Evolutionary conservation across 2,888 invertebrate genomes (phyloP).

Genomic region (Melanophora roralis): DNA sequence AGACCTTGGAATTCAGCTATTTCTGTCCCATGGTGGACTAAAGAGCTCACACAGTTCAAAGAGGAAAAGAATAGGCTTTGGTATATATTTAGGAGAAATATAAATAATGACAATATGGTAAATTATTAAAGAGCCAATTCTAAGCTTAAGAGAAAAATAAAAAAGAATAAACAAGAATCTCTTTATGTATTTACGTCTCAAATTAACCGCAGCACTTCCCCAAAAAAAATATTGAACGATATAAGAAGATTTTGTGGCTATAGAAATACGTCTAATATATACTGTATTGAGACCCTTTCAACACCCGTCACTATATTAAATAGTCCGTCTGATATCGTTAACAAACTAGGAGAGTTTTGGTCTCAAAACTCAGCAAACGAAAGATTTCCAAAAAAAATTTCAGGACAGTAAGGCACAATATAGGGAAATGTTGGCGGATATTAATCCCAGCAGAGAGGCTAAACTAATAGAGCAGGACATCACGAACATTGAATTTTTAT

Average conservation of each 20-base stretch:
- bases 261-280: conserved; percentile 5
- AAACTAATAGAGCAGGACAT: background rate
- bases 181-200: conserved; percentile 5
- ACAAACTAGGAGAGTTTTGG: conserved; percentile 16
- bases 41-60: background rate
- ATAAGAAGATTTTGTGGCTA: conserved; percentile 28
- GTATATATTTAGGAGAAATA: conserved; percentile 25
- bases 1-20: background rate
- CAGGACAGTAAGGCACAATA: background rate
- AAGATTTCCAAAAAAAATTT: background rate
- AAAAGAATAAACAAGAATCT: conserved; percentile 1
- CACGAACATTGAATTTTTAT: background rate
- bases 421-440: background rate
- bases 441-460: background rate
- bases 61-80: conserved; percentile 5
- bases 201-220: background rate
- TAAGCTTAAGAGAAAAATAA: background rate
- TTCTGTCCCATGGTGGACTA: conserved; percentile 17
- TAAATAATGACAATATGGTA: background rate
- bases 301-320: background rate
- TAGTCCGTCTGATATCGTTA: background rate
- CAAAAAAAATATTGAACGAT: conserved; percentile 14
- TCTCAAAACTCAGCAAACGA: background rate
- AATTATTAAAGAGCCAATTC: conserved; percentile 14
- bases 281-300: background rate